phyloP scores from a whole-genome alignment of 2,888 invertebrate genomes.

The Gerris lacustris region DNA sequence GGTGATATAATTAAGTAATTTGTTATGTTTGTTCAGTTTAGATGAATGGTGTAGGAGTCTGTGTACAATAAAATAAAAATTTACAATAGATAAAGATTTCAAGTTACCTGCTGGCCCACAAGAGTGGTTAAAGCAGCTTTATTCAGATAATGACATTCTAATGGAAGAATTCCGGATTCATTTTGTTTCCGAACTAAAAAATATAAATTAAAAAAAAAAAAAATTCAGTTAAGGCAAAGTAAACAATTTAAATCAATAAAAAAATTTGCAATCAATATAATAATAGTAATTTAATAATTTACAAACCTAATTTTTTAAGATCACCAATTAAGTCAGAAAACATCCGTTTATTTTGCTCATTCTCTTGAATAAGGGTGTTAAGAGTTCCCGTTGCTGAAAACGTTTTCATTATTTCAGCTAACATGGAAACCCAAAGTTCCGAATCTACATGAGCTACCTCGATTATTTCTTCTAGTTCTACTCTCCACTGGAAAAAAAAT shows the following conservation, averaged over 20 bases:
- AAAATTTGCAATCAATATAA: no score
- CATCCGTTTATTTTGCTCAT: slow-evolving; percentile 79
- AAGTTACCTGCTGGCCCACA: slow-evolving; percentile 43
- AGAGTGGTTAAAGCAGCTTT: slow-evolving; percentile 81
- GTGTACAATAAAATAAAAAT: no score
- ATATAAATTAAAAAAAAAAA: neutral
- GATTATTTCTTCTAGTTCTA: slow-evolving; percentile 85
- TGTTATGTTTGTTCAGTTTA: no score
- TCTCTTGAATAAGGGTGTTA: slow-evolving; percentile 76
- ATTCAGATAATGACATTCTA: slow-evolving; percentile 93
- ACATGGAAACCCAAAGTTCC: slow-evolving; percentile 94
- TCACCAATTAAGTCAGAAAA: slow-evolving; percentile 82
- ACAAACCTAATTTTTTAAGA: slow-evolving; percentile 52
- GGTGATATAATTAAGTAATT: no score
- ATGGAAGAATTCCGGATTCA: slow-evolving; percentile 70
- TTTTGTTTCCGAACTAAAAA: slow-evolving; percentile 59
- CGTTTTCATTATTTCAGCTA: slow-evolving; percentile 88
- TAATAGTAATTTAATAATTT: no score
- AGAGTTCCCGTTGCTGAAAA: slow-evolving; percentile 80
- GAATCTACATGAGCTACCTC: slow-evolving; percentile 85
- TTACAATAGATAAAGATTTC: neutral
- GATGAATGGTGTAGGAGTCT: no score
- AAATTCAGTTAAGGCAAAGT: no score
- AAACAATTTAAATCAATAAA: no score
- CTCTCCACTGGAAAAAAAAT: slow-evolving; percentile 63